Evolutionary conservation across 1,140 invertebrate species (phyloP).

Genomic region (Drosophila nasuta): DNA sequence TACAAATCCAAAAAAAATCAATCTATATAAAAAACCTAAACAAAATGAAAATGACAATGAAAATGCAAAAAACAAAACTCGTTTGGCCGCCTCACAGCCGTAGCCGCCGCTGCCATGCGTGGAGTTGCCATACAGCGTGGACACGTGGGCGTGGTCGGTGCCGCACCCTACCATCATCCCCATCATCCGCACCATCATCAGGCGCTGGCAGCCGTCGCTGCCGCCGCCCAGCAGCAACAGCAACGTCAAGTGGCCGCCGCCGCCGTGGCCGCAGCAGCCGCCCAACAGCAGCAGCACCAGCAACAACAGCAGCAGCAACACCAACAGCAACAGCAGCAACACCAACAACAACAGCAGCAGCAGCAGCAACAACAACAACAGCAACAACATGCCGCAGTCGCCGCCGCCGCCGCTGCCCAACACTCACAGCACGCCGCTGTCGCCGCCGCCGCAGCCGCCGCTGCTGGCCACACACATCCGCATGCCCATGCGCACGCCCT

Average conservation of each 20-base stretch:
- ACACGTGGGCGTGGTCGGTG: constrained; percentile 85
- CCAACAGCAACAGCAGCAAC: constrained; percentile 57
- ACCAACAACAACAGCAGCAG: constrained; percentile 86
- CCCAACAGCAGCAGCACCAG: constrained; percentile 89
- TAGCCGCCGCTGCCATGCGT: constrained; percentile 89
- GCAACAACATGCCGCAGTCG: constrained; percentile 57
- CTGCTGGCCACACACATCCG: constrained; percentile 47
- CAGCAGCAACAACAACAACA: constrained; percentile 87
- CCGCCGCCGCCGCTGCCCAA: constrained; percentile 64
- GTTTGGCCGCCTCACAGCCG: constrained; percentile 69
- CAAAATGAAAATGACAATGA: constrained; percentile 22
- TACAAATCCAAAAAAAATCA: constrained; percentile 30
- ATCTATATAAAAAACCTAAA: constrained; percentile 47
- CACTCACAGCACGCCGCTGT: constrained; percentile 63
- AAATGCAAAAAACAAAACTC: constrained; percentile 32
- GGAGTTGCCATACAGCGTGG: constrained; percentile 90
- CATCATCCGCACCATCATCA: constrained; percentile 86
- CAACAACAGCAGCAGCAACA: constrained; percentile 69
- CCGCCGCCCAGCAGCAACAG: constrained; percentile 86
- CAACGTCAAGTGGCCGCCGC: constrained; percentile 88
- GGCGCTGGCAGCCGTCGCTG: constrained; percentile 87
- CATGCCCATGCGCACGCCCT: constrained; percentile 67
- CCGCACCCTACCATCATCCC: constrained; percentile 86
- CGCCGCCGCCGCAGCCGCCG: constrained; percentile 56
- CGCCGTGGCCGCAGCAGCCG: constrained; percentile 86